Evolutionary conservation across 2,888 invertebrate species (phyloP).

Genomic region (Erebia epiphron): DNA sequence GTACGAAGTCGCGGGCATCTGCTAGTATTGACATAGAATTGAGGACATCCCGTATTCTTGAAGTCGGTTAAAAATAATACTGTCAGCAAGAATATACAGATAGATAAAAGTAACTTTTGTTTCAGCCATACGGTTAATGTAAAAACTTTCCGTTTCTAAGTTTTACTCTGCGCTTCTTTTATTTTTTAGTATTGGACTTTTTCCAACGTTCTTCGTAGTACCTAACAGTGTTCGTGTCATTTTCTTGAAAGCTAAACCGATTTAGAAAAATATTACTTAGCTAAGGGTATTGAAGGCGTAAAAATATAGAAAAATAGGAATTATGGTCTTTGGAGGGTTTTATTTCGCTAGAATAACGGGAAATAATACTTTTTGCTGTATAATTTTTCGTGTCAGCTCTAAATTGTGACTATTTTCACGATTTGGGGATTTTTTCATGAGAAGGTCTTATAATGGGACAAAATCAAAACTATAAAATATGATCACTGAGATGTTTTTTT

Average conservation of each 20-base stretch:
- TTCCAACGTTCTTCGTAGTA: conserved; percentile 4
- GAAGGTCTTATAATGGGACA: not conserved
- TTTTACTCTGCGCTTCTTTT: not conserved
- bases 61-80: not conserved
- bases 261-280: conserved; percentile 22
- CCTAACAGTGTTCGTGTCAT: conserved; percentile 6
- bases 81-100: not conserved
- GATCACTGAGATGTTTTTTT: too few relatives aligned
- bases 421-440: not conserved
- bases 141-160: conserved; percentile 1
- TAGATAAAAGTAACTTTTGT: conserved; percentile 3
- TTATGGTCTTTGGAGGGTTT: not conserved
- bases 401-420: not conserved
- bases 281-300: not conserved
- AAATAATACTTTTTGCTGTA: not conserved
- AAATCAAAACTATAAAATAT: too few relatives aligned
- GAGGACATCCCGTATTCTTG: not conserved
- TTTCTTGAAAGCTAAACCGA: conserved; percentile 30
- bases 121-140: conserved; percentile 4
- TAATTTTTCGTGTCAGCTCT: not conserved
- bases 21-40: not conserved
- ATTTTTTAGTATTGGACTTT: conserved; percentile 7
- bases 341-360: not conserved
- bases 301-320: not conserved
- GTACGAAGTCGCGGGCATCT: too few relatives aligned